Conservation (phyloP, 2,888 invertebrate genomes). For the Himalopsyche japonica region DNA sequence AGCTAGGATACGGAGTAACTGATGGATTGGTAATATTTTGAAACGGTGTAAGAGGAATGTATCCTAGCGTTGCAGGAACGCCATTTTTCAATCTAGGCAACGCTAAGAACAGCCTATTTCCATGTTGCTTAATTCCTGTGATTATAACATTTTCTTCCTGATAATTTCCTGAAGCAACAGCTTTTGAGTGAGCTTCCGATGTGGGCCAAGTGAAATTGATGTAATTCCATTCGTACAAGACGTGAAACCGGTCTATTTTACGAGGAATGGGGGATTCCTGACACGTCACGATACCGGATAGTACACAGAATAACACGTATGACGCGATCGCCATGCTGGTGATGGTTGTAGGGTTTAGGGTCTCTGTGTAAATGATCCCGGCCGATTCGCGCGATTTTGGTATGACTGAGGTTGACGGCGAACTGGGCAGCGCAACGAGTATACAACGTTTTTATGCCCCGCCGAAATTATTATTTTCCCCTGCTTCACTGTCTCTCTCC, state of each 20-base stretch:
- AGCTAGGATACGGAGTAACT: constrained; percentile 71
- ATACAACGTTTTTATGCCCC: background rate
- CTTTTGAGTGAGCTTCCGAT: constrained; percentile 58
- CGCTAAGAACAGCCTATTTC: constrained; percentile 68
- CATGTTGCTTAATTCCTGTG: constrained; percentile 70
- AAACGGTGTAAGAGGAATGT: constrained; percentile 53
- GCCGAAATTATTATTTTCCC: background rate
- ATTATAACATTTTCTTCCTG: constrained; percentile 70
- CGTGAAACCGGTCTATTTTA: constrained; percentile 64
- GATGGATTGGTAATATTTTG: constrained; percentile 59
- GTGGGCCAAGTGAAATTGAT: constrained; percentile 71
- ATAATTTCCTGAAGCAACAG: constrained; percentile 62
- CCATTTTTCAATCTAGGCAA: constrained; percentile 72
- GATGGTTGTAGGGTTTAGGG: background rate
- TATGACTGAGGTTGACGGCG: background rate
- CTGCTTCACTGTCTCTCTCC: background rate
- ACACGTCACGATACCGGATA: background rate
- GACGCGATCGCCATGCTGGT: background rate
- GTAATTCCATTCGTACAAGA: constrained; percentile 73
- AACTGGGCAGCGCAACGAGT: background rate
- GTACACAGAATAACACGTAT: background rate
- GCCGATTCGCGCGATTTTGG: background rate
- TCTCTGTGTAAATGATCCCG: too few species aligned
- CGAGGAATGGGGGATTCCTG: background rate
- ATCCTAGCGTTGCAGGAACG: constrained; percentile 70